Evolutionary conservation across 2,113 vertebrate genomes (phyloP), one percentile per base, ranked within the genome.

Genomic region (Ictidomys tridecemlineatus): DNA sequence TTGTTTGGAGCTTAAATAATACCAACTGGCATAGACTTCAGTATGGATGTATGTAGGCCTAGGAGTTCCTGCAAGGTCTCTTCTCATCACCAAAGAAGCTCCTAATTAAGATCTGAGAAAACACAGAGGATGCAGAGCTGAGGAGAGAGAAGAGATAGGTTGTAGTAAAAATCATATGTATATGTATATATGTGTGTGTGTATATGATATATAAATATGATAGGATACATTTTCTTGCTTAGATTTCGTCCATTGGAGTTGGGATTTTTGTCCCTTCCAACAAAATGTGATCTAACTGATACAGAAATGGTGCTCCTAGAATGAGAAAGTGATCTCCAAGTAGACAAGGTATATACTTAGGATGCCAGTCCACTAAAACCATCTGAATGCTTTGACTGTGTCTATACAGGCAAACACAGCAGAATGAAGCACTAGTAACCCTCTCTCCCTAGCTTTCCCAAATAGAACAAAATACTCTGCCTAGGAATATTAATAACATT

Each of bases 401-500:
- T 77, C n/a, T 73, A n/a, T 4, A 80, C 20, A 17, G 42, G 26
- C 9, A 67, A 96, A 70, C 39, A 77, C 92, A 88, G n/a, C 53
- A 63, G 70, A 72, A 90, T 22, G 39, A 92, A 72, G 13, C 37
- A 67, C 34, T 18, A 28, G 24, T 8, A 95, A 26, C 11, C 13
- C 39, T 30, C 22, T 12, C 14, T 37, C 45, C 14, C 63, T 12
- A 58, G 30, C 11, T 96, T 92, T 58, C 13, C 42, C 48, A 80
- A 80, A 72, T 18, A 45, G 16, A 88, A 37, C 63, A 96, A 89
- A 95, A 91, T 26, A 70, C 5, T 78, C 39, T 53, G 20, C 5
- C 8, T 82, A 82, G 94, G 94, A 96, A 96, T 83, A 89, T 86
- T 39, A 95, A 65, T 67, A 45, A 84, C 95, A 65, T 79, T 94